phyloP scores from a whole-genome alignment of 1,140 invertebrate genomes.

The Odontomachus brunneus region DNA sequence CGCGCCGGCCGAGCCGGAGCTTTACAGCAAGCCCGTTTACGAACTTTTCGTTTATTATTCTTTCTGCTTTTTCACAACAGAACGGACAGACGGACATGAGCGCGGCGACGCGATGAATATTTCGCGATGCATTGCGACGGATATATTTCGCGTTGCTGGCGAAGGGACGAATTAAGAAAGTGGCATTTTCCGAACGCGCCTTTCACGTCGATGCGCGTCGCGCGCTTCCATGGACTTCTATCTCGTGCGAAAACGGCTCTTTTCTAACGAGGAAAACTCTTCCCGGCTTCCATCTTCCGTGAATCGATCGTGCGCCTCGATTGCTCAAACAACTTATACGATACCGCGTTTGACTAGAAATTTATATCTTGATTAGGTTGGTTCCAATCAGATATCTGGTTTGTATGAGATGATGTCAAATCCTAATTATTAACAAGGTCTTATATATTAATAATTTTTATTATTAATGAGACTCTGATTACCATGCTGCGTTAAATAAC shows the following conservation, averaged over 20 bases:
- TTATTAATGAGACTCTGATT: too few species aligned
- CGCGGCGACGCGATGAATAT: conserved; percentile 13
- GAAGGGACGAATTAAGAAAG: conserved; percentile 35
- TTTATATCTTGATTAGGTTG: too few species aligned
- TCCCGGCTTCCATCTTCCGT: conserved; percentile 47
- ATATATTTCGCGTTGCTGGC: conserved; percentile 37
- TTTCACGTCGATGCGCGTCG: too few species aligned
- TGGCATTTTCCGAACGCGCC: background rate
- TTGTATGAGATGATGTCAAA: too few species aligned
- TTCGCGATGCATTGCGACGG: conserved; percentile 12
- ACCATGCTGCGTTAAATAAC: too few species aligned
- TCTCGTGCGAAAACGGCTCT: conserved; percentile 3
- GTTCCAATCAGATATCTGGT: too few species aligned
- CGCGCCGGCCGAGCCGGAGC: background rate
- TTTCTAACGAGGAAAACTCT: conserved; percentile 38
- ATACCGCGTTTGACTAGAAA: too few species aligned
- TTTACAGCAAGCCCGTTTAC: conserved; percentile 17
- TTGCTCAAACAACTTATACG: conserved; percentile 52
- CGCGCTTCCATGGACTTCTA: too few species aligned
- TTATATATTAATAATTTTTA: too few species aligned
- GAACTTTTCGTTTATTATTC: conserved; percentile 56
- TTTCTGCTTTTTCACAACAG: conserved; percentile 34
- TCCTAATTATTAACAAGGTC: too few species aligned
- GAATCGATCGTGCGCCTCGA: conserved; percentile 48
- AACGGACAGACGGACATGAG: conserved; percentile 6